Base-by-base conservation (phyloP, 2,888 invertebrate species). In the Agrotis clavis region DNA sequence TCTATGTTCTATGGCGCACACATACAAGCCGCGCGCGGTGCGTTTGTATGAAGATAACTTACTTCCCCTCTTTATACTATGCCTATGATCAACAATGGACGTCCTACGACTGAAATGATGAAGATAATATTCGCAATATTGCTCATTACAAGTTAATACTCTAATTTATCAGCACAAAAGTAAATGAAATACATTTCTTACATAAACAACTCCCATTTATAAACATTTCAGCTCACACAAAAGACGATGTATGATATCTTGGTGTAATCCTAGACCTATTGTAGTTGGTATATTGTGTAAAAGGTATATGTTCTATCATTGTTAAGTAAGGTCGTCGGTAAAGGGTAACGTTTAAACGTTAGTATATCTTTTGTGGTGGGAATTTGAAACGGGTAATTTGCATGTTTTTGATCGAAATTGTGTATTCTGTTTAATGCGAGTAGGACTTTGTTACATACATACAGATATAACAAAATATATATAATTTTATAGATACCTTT, bases 241-340 rank as follows among this genome's bases (percentile, higher is more conserved):
- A 50, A 45, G 79, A 14, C 19, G 45, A 54, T 54, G 51, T 41
- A 65, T 62, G 63, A 76, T 60, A 81, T 76, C 63, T 54, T 67
- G 25, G 19, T 7, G 30, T 71, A 82, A 78, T 82, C 72, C 61
- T 65, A 78, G 56, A 59, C 6, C 63, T 64, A 70, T 77, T 77
- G 82, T 77, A 19, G 13, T 21, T 2, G 5, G 65, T 66, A 19
- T 56, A 18, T 48, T 60, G 30, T 53, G n/a, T 16, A 25, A 11
- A 21, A 47, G 2, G 18, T 50, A 75, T n/a, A 75, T n/a, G 53
- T 21, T 45, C 14, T 45, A 48, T 63, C 18, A 35, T 61, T 74
- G 53, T 51, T n/a, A 65, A 9, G 25, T 2, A n/a, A 47, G 18
- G 30, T 14, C 2, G 18, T 13, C 41, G 19, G 30, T 21, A 16